Evolutionary conservation across 2,113 vertebrate genomes (phyloP).

Genomic region (Vanacampus margaritifer): DNA sequence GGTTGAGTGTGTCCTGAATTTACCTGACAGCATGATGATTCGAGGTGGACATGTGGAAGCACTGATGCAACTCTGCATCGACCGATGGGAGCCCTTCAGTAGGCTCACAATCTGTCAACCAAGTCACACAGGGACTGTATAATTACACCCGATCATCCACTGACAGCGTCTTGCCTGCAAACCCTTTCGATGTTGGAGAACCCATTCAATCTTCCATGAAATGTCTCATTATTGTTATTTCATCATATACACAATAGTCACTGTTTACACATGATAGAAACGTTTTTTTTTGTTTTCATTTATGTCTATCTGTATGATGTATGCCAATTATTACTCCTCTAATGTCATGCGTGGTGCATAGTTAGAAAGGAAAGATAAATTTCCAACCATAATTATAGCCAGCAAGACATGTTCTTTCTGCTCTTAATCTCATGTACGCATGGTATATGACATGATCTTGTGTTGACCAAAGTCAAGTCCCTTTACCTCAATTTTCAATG

Average conservation of each 20-base stretch:
- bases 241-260: neutral
- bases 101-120: neutral
- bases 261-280: neutral
- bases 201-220: neutral
- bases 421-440: constrained; percentile 77
- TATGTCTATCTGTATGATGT: neutral
- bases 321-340: constrained; percentile 37
- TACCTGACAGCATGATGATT: neutral
- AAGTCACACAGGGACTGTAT: neutral
- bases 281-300: neutral
- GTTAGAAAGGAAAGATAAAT: constrained; percentile 61
- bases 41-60: neutral
- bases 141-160: neutral
- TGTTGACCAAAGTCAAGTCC: constrained; percentile 66
- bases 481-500: constrained; percentile 75
- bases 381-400: constrained; percentile 62
- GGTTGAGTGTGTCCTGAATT: neutral
- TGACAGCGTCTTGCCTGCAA: neutral
- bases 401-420: constrained; percentile 62
- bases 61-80: neutral
- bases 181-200: neutral
- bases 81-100: neutral
- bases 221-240: neutral
- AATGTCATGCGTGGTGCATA: constrained; percentile 25
- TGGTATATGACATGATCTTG: constrained; percentile 73